phyloP scores from a whole-genome alignment of 2,888 invertebrate genomes.

The Drosophila pegasa region DNA sequence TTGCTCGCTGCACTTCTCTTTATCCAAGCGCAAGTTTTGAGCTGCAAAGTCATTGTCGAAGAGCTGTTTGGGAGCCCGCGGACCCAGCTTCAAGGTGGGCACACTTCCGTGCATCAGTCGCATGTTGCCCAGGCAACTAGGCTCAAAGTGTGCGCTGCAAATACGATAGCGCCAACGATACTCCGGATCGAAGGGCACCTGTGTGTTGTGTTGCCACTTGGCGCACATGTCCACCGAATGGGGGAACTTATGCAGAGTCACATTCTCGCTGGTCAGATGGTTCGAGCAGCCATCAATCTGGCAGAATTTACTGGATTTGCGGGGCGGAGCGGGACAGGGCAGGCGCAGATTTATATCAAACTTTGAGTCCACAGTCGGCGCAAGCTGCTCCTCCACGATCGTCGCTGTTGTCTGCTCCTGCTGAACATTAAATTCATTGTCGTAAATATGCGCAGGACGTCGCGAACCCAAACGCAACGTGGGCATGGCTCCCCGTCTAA shows the following conservation, averaged over 20 bases:
- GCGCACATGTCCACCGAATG: constrained; percentile 59
- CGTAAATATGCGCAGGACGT: constrained; percentile 47
- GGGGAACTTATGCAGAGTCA: constrained; percentile 75
- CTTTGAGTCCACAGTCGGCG: neutral
- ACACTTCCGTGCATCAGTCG: constrained; percentile 71
- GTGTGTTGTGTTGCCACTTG: constrained; percentile 75
- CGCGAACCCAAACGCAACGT: constrained; percentile 63
- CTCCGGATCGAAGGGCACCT: constrained; percentile 66
- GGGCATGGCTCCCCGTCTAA: constrained; percentile 72
- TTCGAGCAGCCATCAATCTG: constrained; percentile 69
- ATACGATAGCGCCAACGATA: constrained; percentile 77
- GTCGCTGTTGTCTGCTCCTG: neutral
- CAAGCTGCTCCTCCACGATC: neutral
- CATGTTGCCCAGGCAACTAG: constrained; percentile 62
- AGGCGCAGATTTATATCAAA: constrained; percentile 31
- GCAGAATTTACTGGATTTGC: constrained; percentile 71
- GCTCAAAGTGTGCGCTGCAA: constrained; percentile 75
- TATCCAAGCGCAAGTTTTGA: constrained; percentile 46
- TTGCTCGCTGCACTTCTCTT: constrained; percentile 20
- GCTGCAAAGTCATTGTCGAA: constrained; percentile 64
- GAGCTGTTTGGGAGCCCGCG: constrained; percentile 52
- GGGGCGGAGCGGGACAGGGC: constrained; percentile 50
- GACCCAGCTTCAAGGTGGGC: constrained; percentile 71
- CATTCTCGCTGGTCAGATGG: constrained; percentile 57
- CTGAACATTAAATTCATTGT: constrained; percentile 58